Percentiles rank a stretch among this genome's conserved stretches.
These are phyloP conservation scores for Neopipo cinnamomea DNA, from an alignment of 2,113 vertebrate species.

Conservation along the genomic window DNA sequence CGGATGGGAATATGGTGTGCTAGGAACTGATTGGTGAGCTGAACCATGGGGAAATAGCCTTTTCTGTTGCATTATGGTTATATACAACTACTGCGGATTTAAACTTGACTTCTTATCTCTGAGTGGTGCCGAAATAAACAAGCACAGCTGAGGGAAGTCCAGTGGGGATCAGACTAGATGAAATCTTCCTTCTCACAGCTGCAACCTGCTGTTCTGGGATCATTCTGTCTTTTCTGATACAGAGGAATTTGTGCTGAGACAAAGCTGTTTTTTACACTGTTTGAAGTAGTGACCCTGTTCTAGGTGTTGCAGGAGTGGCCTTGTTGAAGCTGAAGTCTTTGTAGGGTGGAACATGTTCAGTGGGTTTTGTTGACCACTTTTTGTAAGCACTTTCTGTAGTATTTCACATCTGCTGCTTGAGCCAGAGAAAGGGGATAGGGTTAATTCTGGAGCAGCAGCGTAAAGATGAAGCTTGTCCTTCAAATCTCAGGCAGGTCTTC, in stretches of 20 bases:
- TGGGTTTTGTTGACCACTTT: not conserved
- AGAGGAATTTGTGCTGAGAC: not conserved
- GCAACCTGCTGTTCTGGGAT: not conserved
- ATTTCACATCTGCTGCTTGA: not conserved
- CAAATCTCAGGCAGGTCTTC: not conserved
- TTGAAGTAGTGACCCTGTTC: not conserved
- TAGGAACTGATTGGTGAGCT: not conserved
- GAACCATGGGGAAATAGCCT: not conserved
- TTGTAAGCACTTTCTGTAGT: not conserved
- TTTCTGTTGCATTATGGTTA: not conserved
- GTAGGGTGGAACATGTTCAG: accelerated
- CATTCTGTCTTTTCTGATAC: not conserved
- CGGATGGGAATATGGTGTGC: not conserved
- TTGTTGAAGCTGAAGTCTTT: not conserved
- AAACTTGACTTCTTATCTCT: not conserved
- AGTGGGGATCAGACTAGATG: not conserved
- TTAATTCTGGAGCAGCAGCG: not conserved
- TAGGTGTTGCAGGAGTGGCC: not conserved
- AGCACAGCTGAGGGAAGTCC: not conserved
- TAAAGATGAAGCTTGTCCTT: not conserved
- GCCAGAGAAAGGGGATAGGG: not conserved
- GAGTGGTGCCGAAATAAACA: constrained; percentile 18
- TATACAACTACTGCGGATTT: not conserved
- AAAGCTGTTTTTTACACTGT: not conserved
- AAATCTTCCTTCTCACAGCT: constrained; percentile 3